A percentile compares a stretch with the other conserved stretches of the same genome.
Evolutionary conservation across 2,797 vertebrate species (phyloP).

Genomic region (Tympanoctomys barrerae): DNA sequence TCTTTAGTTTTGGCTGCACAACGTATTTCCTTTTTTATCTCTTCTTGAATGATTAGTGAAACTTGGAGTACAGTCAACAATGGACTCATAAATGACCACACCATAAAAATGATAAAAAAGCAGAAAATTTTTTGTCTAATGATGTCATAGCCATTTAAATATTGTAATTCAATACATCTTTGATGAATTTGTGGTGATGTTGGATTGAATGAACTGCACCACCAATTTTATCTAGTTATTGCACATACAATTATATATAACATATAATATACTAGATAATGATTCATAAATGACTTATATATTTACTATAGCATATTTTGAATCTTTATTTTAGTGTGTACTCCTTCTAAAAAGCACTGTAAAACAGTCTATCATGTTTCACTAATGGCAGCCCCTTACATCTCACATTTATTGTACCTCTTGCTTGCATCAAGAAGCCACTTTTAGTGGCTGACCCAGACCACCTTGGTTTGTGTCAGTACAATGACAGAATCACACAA

Average conservation of each 20-base stretch:
- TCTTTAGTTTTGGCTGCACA: constrained; percentile 45
- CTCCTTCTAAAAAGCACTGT: neutral
- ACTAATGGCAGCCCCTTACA: neutral
- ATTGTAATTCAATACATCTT: neutral
- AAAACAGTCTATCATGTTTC: neutral
- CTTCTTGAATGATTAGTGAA: constrained; percentile 16
- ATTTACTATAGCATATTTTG: neutral
- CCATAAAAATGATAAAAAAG: neutral
- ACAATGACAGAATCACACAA: neutral
- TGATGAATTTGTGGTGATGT: neutral
- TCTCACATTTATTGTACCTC: neutral
- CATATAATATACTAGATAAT: neutral
- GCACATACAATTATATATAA: neutral
- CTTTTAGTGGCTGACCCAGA: neutral
- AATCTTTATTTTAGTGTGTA: neutral
- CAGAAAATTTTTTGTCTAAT: neutral
- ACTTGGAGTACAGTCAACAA: neutral
- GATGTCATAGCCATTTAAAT: neutral
- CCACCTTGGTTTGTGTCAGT: neutral
- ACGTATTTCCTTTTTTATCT: neutral
- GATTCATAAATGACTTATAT: neutral
- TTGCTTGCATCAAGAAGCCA: neutral
- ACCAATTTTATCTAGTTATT: neutral
- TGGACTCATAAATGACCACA: neutral
- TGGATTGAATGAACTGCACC: neutral